Percentiles rank a stretch among this genome's conserved stretches.
Conservation (phyloP, 2,797 vertebrate species). For the Toxotes lorentzi region DNA sequence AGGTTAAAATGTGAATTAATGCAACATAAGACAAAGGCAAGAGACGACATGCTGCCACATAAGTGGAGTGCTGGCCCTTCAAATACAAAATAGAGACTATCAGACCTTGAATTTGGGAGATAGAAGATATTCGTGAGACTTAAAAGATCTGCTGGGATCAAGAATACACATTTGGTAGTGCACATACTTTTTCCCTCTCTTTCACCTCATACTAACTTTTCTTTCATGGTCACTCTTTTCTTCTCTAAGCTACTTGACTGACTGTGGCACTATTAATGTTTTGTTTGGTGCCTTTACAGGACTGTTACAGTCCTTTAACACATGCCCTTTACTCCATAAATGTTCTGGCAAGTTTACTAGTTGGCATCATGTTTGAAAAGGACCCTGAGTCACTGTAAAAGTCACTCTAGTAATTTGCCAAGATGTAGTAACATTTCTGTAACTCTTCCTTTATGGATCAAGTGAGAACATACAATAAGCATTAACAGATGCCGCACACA, state of each 20-base stretch:
- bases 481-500: not conserved
- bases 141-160: not conserved
- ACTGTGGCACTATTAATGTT: not conserved
- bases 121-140: too few relatives aligned
- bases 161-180: not conserved
- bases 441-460: slow-evolving; percentile 9
- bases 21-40: not conserved
- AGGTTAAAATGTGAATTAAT: slow-evolving; percentile 5
- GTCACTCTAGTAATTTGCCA: not conserved
- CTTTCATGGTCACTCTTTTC: not conserved
- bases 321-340: slow-evolving; percentile 39
- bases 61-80: not conserved
- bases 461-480: not conserved
- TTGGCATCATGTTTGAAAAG: slow-evolving; percentile 9
- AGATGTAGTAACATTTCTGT: slow-evolving; percentile 4
- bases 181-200: not conserved
- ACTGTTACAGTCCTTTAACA: slow-evolving; percentile 45
- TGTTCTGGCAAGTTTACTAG: slow-evolving; percentile 23
- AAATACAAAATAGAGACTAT: slow-evolving; percentile 3
- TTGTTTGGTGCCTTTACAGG: slow-evolving; percentile 38
- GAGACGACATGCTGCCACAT: not conserved
- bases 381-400: slow-evolving; percentile 6
- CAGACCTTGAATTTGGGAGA: slow-evolving; percentile 11
- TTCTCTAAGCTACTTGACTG: slow-evolving; percentile 10
- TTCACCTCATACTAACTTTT: slow-evolving; percentile 16